These are phyloP conservation scores for Anabas testudineus DNA, from an alignment of 2,797 vertebrate genomes.

Conservation along the genomic window DNA sequence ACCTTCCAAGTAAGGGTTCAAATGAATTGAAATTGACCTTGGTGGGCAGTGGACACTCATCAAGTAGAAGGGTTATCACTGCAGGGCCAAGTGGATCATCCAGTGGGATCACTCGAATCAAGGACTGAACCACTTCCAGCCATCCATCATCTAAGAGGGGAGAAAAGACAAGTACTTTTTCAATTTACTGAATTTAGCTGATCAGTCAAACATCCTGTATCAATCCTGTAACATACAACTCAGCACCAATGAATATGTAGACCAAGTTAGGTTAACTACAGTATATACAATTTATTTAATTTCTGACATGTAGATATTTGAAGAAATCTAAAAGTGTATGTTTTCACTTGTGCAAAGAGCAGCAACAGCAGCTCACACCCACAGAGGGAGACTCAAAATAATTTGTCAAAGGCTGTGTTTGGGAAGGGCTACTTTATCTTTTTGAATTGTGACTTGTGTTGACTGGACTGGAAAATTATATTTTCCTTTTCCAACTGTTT, in stretches of 20 bases:
- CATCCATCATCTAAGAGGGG: conserved; percentile 92
- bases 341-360: no score
- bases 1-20: no score
- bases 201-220: background rate
- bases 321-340: no score
- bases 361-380: no score
- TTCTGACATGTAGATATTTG: no score
- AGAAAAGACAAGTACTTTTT: conserved; percentile 1
- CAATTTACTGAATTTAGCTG: background rate
- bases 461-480: background rate
- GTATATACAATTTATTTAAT: no score
- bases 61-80: conserved; percentile 96
- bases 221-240: background rate
- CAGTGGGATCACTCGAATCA: conserved; percentile 98
- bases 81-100: conserved; percentile 98
- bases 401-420: background rate
- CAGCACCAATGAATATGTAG: no score
- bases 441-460: background rate
- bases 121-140: conserved; percentile 98
- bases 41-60: conserved; percentile 98
- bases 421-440: background rate
- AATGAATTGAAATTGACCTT: conserved; percentile 79
- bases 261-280: no score
- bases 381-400: no score
- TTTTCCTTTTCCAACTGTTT: background rate